phyloP scores from a whole-genome alignment of 2,888 invertebrate genomes.

The Standfussiana lucernea region DNA sequence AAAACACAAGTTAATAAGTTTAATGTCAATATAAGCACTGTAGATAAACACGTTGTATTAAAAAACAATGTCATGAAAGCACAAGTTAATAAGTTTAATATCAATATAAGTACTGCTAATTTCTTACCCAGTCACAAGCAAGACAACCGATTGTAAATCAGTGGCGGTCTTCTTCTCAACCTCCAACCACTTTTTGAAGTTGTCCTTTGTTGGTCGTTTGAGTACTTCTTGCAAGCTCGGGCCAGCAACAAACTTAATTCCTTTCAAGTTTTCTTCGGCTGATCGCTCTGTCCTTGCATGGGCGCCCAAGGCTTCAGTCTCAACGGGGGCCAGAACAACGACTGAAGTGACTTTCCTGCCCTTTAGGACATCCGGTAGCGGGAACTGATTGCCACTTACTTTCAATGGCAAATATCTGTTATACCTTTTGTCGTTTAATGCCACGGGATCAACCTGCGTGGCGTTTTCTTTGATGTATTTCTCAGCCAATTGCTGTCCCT shows the following conservation, averaged over 20 bases:
- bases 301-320: conserved; percentile 91
- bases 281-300: conserved; percentile 90
- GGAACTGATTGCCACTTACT: conserved; percentile 96
- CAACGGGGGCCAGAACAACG: conserved; percentile 95
- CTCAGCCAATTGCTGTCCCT: conserved; percentile 93
- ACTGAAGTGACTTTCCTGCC: conserved; percentile 96
- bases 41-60: conserved; percentile 67
- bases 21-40: conserved; percentile 43
- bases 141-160: conserved; percentile 95
- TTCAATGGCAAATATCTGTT: conserved; percentile 96
- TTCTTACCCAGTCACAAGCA: conserved; percentile 95
- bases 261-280: conserved; percentile 91
- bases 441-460: conserved; percentile 94
- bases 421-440: conserved; percentile 93
- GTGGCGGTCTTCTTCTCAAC: conserved; percentile 94
- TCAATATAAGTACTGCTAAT: neutral
- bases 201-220: conserved; percentile 94
- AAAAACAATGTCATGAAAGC: no score
- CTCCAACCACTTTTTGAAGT: conserved; percentile 95
- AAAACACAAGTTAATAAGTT: neutral
- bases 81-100: neutral
- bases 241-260: conserved; percentile 94
- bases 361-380: conserved; percentile 94
- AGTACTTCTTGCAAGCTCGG: conserved; percentile 94
- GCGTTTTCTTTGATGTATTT: conserved; percentile 94